Evolutionary conservation across 2,113 vertebrate genomes (phyloP).

Genomic region (Protobothrops flavoviridis): DNA sequence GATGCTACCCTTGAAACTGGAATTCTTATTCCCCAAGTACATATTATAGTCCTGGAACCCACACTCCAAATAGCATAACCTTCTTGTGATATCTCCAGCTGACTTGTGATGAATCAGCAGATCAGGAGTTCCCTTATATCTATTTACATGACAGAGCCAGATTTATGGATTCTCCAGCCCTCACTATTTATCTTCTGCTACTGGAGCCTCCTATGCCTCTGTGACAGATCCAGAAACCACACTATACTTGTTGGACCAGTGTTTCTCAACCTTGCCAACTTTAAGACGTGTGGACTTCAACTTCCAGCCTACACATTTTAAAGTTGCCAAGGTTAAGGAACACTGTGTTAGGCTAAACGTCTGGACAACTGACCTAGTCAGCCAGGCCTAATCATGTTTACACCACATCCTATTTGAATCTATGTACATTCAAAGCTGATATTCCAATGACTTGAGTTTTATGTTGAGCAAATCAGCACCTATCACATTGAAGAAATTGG

Average conservation of each 20-base stretch:
- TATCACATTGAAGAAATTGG: not conserved
- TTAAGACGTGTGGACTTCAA: not conserved
- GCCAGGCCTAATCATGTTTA: not conserved
- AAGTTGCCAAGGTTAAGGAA: not conserved
- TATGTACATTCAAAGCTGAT: not conserved
- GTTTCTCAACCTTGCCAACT: not conserved
- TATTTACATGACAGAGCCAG: not conserved
- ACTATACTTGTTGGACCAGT: not conserved
- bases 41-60: not conserved
- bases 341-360: not conserved
- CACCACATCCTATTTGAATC: not conserved
- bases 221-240: not conserved
- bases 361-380: not conserved
- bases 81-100: not conserved
- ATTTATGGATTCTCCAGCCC: not conserved
- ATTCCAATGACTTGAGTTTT: not conserved
- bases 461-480: not conserved
- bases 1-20: not conserved
- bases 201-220: not conserved
- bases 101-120: not conserved
- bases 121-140: not conserved
- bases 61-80: not conserved
- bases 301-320: not conserved
- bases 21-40: not conserved
- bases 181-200: not conserved